Base-by-base conservation (phyloP, 2,797 vertebrate genomes). In the Dendrocincla fuliginosa region DNA sequence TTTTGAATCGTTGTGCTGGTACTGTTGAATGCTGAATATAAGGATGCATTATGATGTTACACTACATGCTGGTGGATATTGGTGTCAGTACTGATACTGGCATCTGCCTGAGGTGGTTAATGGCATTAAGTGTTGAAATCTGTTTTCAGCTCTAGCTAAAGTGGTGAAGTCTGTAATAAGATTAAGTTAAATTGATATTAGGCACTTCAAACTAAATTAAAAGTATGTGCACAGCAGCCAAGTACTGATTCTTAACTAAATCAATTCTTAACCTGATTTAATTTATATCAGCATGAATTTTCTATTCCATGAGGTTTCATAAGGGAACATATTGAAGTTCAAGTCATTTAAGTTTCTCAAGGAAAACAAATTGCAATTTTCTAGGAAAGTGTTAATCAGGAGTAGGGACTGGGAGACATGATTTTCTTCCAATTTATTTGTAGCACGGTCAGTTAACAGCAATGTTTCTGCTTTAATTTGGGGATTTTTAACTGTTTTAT, bases 241-340 rank as follows among this genome's bases (percentile, higher is more conserved):
- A 78, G 44, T 78, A 67, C 89, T 71, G 55, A 75, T 91, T 94
- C 59, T 84, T 93, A 92, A 78, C 46, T 55, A 71, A 87, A 75
- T 89, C 53, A 79, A 3, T 93, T 93, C 79, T 89, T 94, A 93
- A 84, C n/a, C 47, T 91, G 57, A 74, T 71, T 67, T 93, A 47
- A 78, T 92, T 78, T 76, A 30, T 68, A 86, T 90, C 42, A 59
- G 55, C 11, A 0, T 69, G 44, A 88, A 23, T 84, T 81, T 94
- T 96, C 55, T 90, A 15, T 86, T 87, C 50, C 2, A 0, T 67
- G 47, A 49, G 50, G 28, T 83, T 83, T 88, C 47, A 27, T 37
- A 76, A 69, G 32, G 46, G 55, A 94, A 88, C 63, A 33, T 86
- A 69, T 2, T 61, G 76, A 91, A 74, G 63, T 91, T 94, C 65